Base-by-base conservation (phyloP, 2,888 invertebrate genomes). In the Sussaba pulchella region DNA sequence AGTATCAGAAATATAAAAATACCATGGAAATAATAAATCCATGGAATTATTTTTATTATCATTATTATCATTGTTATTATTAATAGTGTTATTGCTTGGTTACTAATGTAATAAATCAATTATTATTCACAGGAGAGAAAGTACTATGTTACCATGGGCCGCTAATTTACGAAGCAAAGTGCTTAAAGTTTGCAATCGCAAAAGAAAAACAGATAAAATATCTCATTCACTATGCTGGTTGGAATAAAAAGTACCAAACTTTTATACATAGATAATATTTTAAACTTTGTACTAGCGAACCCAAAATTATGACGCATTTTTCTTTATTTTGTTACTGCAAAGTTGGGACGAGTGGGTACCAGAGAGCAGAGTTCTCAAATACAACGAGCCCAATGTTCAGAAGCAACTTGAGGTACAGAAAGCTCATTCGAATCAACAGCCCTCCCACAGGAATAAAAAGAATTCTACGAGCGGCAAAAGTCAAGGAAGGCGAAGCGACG, bases 101-200 rank as follows among this genome's bases (percentile, higher is more conserved):
- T n/a, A n/a, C n/a, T n/a, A n/a, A n/a, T n/a, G n/a, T n/a, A n/a
- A n/a, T n/a, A n/a, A n/a, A n/a, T n/a, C 19, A 17, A 26, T 17
- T 50, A 21, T 50, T 59, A 6, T 31, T 80, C 24, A 59, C 91
- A 97, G 97, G 97, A 78, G 97, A 97, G 92, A 97, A 96, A 91
- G 98, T 99, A 8, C 93, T 99, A 26, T 99, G 99, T 92, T 99
- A 98, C 91, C 99, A 99, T 92, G 99, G 99, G 0, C 98, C 98
- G 2, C 94, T 99, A 36, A 96, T 99, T 85, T 99, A 99, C 92
- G 99, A 99, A 94, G 99, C 98, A 47, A 99, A 99, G 95, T 98
- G 98, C 90, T 94, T 99, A 21, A 98, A 97, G 93, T 95, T 95
- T 84, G 95, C 95, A 71, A 93, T 96, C 83, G 95, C 95, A 1